Evolutionary conservation across 2,113 vertebrate species (phyloP).

Genomic region (Brachypodius melanocephalos): DNA sequence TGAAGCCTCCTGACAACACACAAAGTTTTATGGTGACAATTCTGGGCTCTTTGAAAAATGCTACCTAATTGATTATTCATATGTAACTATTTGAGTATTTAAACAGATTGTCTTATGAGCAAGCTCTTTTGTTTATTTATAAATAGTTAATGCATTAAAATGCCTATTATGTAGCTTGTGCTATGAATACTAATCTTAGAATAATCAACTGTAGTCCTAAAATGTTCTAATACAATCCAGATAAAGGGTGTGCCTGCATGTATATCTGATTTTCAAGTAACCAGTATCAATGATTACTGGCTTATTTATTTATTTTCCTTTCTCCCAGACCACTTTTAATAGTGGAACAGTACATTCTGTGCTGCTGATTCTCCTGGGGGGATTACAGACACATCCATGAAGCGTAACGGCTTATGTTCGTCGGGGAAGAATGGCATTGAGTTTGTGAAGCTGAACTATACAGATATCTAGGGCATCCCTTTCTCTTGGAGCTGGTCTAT

Average conservation of each 20-base stretch:
- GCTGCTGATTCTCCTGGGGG: neutral
- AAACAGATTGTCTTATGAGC: slow-evolving; percentile 8
- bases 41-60: neutral
- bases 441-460: neutral
- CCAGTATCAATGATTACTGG: neutral
- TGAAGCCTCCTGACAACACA: neutral
- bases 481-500: neutral
- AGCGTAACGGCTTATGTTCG: neutral
- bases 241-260: neutral
- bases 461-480: neutral
- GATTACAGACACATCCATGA: neutral
- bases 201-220: neutral
- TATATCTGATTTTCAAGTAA: neutral
- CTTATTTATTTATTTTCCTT: neutral
- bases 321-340: neutral
- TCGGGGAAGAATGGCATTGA: neutral
- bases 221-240: slow-evolving; percentile 9
- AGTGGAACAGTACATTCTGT: neutral
- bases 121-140: slow-evolving; percentile 52
- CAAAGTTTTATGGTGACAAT: neutral
- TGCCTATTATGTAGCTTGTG: slow-evolving; percentile 36
- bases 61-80: neutral
- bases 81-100: neutral
- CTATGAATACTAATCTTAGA: slow-evolving; percentile 41
- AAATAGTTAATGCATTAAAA: slow-evolving; percentile 43